Evolutionary conservation across 2,888 invertebrate species (phyloP).

Genomic region (Hydropsyche betteni): DNA sequence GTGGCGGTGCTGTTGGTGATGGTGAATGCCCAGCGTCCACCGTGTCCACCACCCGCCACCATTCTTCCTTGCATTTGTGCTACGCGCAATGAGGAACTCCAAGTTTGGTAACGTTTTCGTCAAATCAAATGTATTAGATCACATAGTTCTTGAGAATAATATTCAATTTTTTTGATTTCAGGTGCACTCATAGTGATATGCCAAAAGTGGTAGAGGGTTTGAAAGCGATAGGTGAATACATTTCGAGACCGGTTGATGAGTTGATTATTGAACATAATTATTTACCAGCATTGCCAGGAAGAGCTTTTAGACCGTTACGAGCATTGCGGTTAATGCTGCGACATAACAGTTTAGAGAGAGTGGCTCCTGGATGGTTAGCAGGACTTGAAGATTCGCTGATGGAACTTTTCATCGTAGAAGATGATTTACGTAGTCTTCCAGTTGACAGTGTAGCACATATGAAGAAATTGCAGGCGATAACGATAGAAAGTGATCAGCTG

Average conservation of each 20-base stretch:
- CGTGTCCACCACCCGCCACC: slow-evolving; percentile 78
- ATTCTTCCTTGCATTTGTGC: slow-evolving; percentile 87
- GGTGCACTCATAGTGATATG: slow-evolving; percentile 93
- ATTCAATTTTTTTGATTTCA: slow-evolving; percentile 57
- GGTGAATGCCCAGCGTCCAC: slow-evolving; percentile 45
- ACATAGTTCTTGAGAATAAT: neutral
- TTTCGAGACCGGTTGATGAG: slow-evolving; percentile 81
- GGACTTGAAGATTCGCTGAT: slow-evolving; percentile 79
- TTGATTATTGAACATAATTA: slow-evolving; percentile 88
- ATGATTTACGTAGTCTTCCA: slow-evolving; percentile 80
- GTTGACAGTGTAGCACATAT: slow-evolving; percentile 79
- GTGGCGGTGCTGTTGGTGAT: slow-evolving; percentile 41
- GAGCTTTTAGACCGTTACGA: slow-evolving; percentile 79
- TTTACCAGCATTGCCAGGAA: slow-evolving; percentile 84
- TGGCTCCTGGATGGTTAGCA: slow-evolving; percentile 83
- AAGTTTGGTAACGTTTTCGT: slow-evolving; percentile 75
- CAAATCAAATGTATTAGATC: no score
- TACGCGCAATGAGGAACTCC: slow-evolving; percentile 78
- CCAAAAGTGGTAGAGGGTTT: slow-evolving; percentile 79
- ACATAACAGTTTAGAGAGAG: slow-evolving; percentile 82
- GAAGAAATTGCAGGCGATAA: slow-evolving; percentile 81
- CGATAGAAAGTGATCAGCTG: slow-evolving; percentile 79
- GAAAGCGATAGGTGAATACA: slow-evolving; percentile 72
- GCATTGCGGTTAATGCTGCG: slow-evolving; percentile 83
- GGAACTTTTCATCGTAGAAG: slow-evolving; percentile 87